A percentile compares a stretch with the other conserved stretches of the same genome.
phyloP scores from a whole-genome alignment of 1,140 invertebrate genomes.

The Platorchestia sp. region DNA sequence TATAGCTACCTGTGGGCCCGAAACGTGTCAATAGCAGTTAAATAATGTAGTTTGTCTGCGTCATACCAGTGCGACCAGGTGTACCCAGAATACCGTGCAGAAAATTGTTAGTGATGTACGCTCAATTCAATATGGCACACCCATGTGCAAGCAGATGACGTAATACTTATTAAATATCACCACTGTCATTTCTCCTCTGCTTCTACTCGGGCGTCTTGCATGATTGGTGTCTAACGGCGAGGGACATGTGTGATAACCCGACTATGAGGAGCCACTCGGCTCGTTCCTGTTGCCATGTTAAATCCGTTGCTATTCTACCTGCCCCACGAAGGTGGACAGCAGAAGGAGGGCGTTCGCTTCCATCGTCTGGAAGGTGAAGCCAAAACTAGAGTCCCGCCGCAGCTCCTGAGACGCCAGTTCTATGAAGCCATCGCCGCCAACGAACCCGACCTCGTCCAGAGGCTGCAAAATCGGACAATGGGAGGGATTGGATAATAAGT shows the following conservation, averaged over 20 bases:
- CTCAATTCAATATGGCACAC: neutral
- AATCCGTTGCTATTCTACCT: constrained; percentile 61
- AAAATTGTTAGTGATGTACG: neutral
- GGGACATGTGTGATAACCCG: no score
- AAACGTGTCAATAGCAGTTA: neutral
- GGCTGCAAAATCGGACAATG: constrained; percentile 71
- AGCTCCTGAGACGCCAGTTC: constrained; percentile 80
- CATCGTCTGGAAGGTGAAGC: constrained; percentile 84
- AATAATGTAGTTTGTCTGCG: neutral
- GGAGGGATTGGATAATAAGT: neutral
- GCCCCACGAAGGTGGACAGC: constrained; percentile 75
- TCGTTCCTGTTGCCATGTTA: no score
- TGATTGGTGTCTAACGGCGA: no score
- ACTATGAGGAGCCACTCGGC: no score
- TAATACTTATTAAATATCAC: no score
- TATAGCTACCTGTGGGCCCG: no score
- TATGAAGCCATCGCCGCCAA: constrained; percentile 81
- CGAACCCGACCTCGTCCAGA: constrained; percentile 79
- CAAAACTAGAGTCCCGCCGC: constrained; percentile 77
- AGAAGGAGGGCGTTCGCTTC: constrained; percentile 81
- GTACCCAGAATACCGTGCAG: neutral
- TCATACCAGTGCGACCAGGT: neutral
- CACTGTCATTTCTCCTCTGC: no score
- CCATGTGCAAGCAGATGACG: neutral
- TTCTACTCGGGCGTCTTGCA: no score